Evolutionary conservation across 2,113 vertebrate genomes (phyloP).

Genomic region (Synchiropus splendidus): DNA sequence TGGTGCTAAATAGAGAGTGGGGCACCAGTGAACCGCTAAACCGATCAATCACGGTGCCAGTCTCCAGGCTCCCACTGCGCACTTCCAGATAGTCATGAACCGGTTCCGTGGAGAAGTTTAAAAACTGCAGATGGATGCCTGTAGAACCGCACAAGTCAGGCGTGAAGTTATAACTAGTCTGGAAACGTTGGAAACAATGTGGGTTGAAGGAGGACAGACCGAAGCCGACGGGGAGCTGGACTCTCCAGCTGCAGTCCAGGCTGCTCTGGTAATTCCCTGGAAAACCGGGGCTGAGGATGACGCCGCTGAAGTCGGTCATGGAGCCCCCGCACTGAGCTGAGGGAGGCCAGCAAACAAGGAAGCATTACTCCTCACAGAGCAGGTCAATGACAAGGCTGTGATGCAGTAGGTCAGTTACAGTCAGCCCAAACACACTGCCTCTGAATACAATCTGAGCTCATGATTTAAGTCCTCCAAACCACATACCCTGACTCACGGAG

Average conservation of each 20-base stretch:
- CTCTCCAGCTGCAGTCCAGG: slow-evolving; percentile 92
- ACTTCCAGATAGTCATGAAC: slow-evolving; percentile 97
- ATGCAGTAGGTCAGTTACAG: no score
- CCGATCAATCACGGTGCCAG: slow-evolving; percentile 83
- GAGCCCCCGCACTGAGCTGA: slow-evolving; percentile 88
- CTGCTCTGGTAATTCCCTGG: slow-evolving; percentile 97
- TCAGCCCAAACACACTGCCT: no score
- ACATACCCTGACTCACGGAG: no score
- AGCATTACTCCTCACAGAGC: no score
- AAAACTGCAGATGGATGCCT: slow-evolving; percentile 94
- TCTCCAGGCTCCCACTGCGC: slow-evolving; percentile 80
- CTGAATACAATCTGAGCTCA: no score
- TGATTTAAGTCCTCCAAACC: no score
- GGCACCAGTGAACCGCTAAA: slow-evolving; percentile 85
- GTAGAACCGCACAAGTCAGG: slow-evolving; percentile 28
- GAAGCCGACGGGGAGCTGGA: slow-evolving; percentile 86
- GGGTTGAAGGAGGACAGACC: slow-evolving; percentile 62
- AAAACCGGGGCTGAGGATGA: slow-evolving; percentile 93
- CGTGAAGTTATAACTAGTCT: slow-evolving; percentile 4
- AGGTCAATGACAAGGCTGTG: no score
- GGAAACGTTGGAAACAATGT: not conserved
- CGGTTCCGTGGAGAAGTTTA: slow-evolving; percentile 95
- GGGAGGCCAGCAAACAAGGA: slow-evolving; percentile 44
- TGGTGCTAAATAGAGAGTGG: slow-evolving; percentile 87
- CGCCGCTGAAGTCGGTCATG: slow-evolving; percentile 85